Conservation (phyloP, 2,797 vertebrate species). For the Lycodopsis pacificus region DNA sequence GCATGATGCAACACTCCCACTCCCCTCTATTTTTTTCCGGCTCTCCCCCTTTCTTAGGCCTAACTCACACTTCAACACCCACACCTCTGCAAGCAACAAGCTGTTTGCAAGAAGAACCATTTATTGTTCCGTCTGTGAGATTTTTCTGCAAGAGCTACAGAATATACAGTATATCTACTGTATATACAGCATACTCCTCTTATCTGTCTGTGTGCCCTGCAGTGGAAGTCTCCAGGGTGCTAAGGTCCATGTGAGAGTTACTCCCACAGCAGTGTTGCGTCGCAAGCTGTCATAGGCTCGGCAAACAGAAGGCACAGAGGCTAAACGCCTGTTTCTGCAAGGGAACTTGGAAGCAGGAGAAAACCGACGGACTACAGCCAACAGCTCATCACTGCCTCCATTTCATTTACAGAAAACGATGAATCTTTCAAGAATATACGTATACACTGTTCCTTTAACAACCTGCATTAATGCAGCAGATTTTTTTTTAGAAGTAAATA, state of each 20-base stretch:
- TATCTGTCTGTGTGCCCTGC: conserved; percentile 53
- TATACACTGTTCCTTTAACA: not conserved
- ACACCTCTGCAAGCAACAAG: conserved; percentile 35
- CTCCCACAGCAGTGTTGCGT: conserved; percentile 59
- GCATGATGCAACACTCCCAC: conserved; percentile 38
- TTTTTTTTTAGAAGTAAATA: not conserved
- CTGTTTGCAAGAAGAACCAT: conserved; percentile 27
- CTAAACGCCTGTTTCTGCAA: conserved; percentile 68
- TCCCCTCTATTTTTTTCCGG: conserved; percentile 10
- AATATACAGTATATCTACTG: conserved; percentile 6
- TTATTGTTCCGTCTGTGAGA: not conserved
- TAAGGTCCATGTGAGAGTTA: conserved; percentile 60
- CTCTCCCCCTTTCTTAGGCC: conserved; percentile 28
- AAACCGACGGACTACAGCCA: conserved; percentile 39
- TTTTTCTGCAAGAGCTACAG: conserved; percentile 26
- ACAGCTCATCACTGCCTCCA: conserved; percentile 32
- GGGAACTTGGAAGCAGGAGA: conserved; percentile 52
- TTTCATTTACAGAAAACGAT: conserved; percentile 3
- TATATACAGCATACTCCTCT: conserved; percentile 38
- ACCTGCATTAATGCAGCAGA: not conserved
- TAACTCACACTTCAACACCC: conserved; percentile 44
- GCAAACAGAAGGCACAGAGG: conserved; percentile 67
- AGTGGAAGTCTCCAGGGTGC: conserved; percentile 56
- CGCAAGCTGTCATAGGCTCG: conserved; percentile 63
- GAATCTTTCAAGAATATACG: not conserved